A percentile compares a stretch with the other conserved stretches of the same genome.
Evolutionary conservation across 2,113 vertebrate genomes (phyloP).

Genomic region (Poeciliopsis turrubarensis): DNA sequence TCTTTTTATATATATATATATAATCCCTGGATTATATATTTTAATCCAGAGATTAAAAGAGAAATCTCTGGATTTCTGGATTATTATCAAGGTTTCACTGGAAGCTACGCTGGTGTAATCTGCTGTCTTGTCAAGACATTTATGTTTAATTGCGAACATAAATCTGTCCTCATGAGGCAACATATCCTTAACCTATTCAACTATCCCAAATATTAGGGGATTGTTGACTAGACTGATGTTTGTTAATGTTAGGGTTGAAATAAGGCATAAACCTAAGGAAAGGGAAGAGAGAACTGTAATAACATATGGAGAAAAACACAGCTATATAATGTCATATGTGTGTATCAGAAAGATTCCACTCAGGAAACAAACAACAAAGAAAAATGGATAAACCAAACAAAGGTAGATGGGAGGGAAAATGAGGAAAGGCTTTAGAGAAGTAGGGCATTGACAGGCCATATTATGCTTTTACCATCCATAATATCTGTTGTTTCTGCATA

Average conservation of each 20-base stretch:
- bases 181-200: not conserved
- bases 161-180: no score
- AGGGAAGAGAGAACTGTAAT: no score
- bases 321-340: not conserved
- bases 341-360: slow-evolving; percentile 27
- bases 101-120: not conserved
- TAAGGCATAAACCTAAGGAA: no score
- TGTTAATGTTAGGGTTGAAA: not conserved
- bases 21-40: no score
- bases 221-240: not conserved
- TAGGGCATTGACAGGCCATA: slow-evolving; percentile 13
- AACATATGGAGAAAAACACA: not conserved
- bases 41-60: slow-evolving; percentile 5
- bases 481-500: slow-evolving; percentile 24
- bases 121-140: not conserved
- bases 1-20: no score
- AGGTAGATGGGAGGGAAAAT: slow-evolving; percentile 20
- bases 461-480: slow-evolving; percentile 35
- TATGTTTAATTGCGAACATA: not conserved
- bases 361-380: slow-evolving; percentile 25
- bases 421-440: not conserved
- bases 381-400: slow-evolving; percentile 22
- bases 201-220: not conserved
- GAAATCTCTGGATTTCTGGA: slow-evolving; percentile 22
- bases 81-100: not conserved